These are phyloP conservation scores for Drosophila koepferae DNA, from an alignment of 2,888 invertebrate species.

Conservation along the genomic window DNA sequence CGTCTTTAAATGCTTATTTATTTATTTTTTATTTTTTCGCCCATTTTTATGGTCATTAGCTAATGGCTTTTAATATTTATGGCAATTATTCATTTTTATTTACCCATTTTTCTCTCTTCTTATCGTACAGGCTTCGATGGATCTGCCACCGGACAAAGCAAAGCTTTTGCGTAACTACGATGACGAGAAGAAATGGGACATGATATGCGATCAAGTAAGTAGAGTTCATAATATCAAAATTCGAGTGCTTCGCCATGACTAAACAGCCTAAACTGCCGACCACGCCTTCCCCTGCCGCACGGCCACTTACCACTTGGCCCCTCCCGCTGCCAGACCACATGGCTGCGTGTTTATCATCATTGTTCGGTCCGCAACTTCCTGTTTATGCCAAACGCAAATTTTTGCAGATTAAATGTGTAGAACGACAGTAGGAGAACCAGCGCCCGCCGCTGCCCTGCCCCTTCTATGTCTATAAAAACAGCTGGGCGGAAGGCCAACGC, in stretches of 20 bases:
- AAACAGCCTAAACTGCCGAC: constrained; percentile 9
- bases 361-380: constrained; percentile 45
- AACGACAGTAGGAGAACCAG: constrained; percentile 12
- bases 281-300: background rate
- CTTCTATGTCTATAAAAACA: background rate
- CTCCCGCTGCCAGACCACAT: constrained; percentile 9
- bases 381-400: constrained; percentile 52
- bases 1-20: background rate
- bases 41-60: constrained; percentile 16
- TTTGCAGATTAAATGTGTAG: constrained; percentile 47
- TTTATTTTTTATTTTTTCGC: background rate
- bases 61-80: constrained; percentile 44
- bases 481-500: constrained; percentile 34
- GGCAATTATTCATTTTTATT: constrained; percentile 42
- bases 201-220: constrained; percentile 98
- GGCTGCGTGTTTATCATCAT: constrained; percentile 45
- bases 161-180: constrained; percentile 97
- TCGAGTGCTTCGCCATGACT: constrained; percentile 14
- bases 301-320: background rate
- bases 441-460: no score
- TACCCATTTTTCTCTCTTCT: constrained; percentile 18
- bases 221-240: constrained; percentile 28
- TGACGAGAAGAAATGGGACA: constrained; percentile 99
- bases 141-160: constrained; percentile 99
- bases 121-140: constrained; percentile 96